phyloP scores from a whole-genome alignment of 2,888 invertebrate genomes.

The Mylabris sibirica region DNA sequence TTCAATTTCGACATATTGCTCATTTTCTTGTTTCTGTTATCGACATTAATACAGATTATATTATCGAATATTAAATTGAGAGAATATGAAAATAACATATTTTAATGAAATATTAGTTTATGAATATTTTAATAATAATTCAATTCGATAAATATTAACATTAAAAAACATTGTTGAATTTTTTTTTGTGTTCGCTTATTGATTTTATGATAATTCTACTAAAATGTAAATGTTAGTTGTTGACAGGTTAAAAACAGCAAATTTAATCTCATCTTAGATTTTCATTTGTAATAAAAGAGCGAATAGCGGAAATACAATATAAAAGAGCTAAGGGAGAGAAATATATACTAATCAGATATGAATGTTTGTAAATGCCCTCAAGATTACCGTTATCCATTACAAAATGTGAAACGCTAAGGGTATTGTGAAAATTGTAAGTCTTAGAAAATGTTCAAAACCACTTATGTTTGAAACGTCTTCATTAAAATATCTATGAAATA shows the following conservation, averaged over 20 bases:
- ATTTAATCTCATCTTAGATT: slow-evolving; percentile 30
- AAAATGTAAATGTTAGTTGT: not conserved
- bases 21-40: no score
- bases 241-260: slow-evolving; percentile 14
- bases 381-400: slow-evolving; percentile 33
- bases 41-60: no score
- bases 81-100: not conserved
- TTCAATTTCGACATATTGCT: no score
- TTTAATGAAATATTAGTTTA: not conserved
- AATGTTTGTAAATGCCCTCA: slow-evolving; percentile 33
- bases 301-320: slow-evolving; percentile 33
- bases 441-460: slow-evolving; percentile 22
- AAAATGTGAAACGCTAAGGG: slow-evolving; percentile 24
- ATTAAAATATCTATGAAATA: slow-evolving; percentile 21
- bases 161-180: no score
- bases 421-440: slow-evolving; percentile 22
- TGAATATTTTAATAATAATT: no score
- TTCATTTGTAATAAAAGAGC: slow-evolving; percentile 29
- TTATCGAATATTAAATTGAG: no score
- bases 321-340: slow-evolving; percentile 24
- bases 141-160: no score
- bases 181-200: no score
- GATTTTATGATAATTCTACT: not conserved
- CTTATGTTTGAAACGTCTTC: no score
- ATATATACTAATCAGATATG: slow-evolving; percentile 35